Conservation (phyloP, 2,888 invertebrate species). For the Therioaphis trifolii region DNA sequence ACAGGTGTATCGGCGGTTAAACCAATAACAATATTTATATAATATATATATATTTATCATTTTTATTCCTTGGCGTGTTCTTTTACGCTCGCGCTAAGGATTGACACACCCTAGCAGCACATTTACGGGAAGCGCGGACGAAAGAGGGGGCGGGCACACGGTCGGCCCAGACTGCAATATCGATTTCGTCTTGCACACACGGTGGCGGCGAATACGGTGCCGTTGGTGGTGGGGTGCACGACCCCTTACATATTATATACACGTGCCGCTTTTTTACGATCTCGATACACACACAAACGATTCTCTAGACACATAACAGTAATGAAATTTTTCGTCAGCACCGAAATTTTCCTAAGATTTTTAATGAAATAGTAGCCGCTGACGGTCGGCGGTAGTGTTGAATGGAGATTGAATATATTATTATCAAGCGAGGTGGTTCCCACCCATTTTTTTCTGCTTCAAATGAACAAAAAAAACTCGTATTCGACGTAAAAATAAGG, state of each 20-base stretch:
- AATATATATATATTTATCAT: not conserved
- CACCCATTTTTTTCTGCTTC: not conserved
- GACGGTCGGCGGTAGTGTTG: not conserved
- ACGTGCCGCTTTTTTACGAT: slow-evolving; percentile 43
- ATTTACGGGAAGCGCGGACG: slow-evolving; percentile 50
- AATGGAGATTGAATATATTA: slow-evolving; percentile 1
- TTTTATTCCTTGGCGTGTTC: not conserved
- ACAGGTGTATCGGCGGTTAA: slow-evolving; percentile 46
- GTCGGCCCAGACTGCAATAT: slow-evolving; percentile 57
- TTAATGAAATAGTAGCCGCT: not conserved
- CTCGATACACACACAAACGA: not conserved
- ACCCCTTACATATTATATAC: slow-evolving; percentile 48
- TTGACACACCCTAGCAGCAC: slow-evolving; percentile 61
- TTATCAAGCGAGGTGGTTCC: not conserved
- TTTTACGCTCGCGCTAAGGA: slow-evolving; percentile 1
- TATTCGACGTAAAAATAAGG: slow-evolving; percentile 14
- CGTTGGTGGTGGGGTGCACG: slow-evolving; percentile 45
- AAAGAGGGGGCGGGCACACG: slow-evolving; percentile 63
- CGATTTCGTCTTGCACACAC: slow-evolving; percentile 53
- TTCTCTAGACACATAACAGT: not conserved
- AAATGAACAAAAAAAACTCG: not conserved
- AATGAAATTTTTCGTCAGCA: not conserved
- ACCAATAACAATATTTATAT: no score
- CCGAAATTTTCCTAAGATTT: not conserved
- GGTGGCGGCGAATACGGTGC: not conserved